A percentile compares a stretch with the other conserved stretches of the same genome.
Evolutionary conservation across 2,888 invertebrate species (phyloP).

Genomic region (Plagiodera versicolora): DNA sequence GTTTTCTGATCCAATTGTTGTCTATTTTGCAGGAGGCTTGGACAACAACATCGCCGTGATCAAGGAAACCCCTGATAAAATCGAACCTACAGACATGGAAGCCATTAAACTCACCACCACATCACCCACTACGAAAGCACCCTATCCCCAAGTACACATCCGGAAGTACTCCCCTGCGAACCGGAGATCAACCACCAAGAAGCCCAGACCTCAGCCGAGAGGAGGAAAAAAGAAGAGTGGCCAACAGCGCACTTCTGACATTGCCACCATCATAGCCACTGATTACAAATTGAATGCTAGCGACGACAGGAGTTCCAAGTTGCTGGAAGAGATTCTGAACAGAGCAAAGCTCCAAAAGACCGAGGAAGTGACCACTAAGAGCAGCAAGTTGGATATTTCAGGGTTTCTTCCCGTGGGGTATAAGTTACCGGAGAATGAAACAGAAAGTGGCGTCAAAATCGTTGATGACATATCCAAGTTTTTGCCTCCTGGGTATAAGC

Average conservation of each 20-base stretch:
- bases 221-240: constrained; percentile 25
- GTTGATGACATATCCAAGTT: constrained; percentile 25
- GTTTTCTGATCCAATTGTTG: too few relatives aligned
- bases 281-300: constrained; percentile 49
- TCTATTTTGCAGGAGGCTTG: constrained; percentile 64
- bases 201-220: constrained; percentile 28
- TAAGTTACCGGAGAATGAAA: constrained; percentile 17
- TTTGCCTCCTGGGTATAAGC: constrained; percentile 21
- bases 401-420: constrained; percentile 24
- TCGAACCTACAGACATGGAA: constrained; percentile 41
- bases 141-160: constrained; percentile 66
- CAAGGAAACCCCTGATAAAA: constrained; percentile 57
- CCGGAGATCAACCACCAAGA: constrained; percentile 44
- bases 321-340: constrained; percentile 38
- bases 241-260: constrained; percentile 36
- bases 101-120: constrained; percentile 54
- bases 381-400: constrained; percentile 16
- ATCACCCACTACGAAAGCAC: constrained; percentile 43
- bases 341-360: constrained; percentile 27
- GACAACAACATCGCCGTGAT: constrained; percentile 69
- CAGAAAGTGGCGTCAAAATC: constrained; percentile 36
- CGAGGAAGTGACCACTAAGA: constrained; percentile 22
- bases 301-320: constrained; percentile 35
- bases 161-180: constrained; percentile 63
- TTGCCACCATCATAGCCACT: constrained; percentile 53